Evolutionary conservation across 2,888 invertebrate genomes (phyloP).

Genomic region (Stenotaenia linearis): DNA sequence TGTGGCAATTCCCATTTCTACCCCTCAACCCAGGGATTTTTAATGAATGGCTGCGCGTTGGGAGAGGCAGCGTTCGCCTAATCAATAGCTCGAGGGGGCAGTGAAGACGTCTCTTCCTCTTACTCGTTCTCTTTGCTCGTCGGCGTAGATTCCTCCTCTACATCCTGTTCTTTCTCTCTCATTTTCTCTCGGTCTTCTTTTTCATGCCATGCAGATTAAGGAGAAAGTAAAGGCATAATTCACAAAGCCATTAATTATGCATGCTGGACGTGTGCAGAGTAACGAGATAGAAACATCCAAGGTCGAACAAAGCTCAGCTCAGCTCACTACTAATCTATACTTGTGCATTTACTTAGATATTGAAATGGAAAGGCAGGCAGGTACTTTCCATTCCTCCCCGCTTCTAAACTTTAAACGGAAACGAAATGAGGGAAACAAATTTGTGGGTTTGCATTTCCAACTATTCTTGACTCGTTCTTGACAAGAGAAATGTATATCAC

Average conservation of each 20-base stretch:
- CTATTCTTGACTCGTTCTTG: not conserved
- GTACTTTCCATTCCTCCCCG: not conserved
- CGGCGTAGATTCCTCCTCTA: not conserved
- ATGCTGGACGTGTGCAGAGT: constrained; percentile 21
- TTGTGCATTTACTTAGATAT: not conserved
- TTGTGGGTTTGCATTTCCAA: not conserved
- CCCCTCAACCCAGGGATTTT: constrained; percentile 6
- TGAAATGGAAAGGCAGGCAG: not conserved
- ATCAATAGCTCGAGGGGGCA: constrained; percentile 26
- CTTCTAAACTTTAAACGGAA: not conserved
- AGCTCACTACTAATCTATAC: constrained; percentile 24
- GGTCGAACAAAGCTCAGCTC: constrained; percentile 12
- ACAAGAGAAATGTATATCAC: too few species aligned
- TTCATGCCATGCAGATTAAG: constrained; percentile 17
- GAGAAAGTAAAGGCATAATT: constrained; percentile 21
- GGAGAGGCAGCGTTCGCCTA: not conserved
- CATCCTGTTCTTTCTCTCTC: not conserved
- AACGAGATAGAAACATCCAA: constrained; percentile 14
- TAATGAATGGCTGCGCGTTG: constrained; percentile 13
- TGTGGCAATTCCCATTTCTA: constrained; percentile 13
- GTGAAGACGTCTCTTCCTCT: not conserved
- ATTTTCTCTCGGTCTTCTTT: not conserved
- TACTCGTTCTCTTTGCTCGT: not conserved
- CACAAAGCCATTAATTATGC: constrained; percentile 3
- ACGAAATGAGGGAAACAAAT: not conserved